Evolutionary conservation across 2,888 invertebrate species (phyloP).

Genomic region (Ennomos erosarius): DNA sequence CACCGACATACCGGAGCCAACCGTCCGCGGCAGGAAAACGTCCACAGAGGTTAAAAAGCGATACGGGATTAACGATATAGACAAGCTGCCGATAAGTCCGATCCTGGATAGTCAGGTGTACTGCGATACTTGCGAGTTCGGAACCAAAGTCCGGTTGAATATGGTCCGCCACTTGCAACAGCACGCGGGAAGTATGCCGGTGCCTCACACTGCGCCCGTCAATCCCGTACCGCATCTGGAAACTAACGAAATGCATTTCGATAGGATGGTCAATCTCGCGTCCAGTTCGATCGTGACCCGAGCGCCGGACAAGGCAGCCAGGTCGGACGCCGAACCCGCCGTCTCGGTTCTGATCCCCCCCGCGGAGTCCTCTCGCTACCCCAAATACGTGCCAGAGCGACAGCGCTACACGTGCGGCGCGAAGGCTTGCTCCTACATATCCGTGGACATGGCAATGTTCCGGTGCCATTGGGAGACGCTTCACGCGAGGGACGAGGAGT

Average conservation of each 20-base stretch:
- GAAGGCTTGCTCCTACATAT: slow-evolving; percentile 88
- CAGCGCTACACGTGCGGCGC: slow-evolving; percentile 90
- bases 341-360: slow-evolving; percentile 41
- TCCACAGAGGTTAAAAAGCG: slow-evolving; percentile 43
- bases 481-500: slow-evolving; percentile 86
- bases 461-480: slow-evolving; percentile 89
- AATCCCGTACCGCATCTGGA: slow-evolving; percentile 93
- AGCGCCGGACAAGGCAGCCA: slow-evolving; percentile 46
- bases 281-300: slow-evolving; percentile 62
- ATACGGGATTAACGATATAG: slow-evolving; percentile 86
- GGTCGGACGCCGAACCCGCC: slow-evolving; percentile 32
- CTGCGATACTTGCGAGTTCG: slow-evolving; percentile 89
- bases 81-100: slow-evolving; percentile 86
- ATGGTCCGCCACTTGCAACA: slow-evolving; percentile 88
- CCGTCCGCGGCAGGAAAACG: slow-evolving; percentile 3
- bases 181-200: slow-evolving; percentile 87
- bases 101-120: slow-evolving; percentile 86
- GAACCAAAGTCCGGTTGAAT: slow-evolving; percentile 89
- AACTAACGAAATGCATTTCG: slow-evolving; percentile 92
- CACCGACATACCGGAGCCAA: slow-evolving; percentile 42
- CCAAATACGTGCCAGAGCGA: slow-evolving; percentile 81
- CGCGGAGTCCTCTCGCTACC: slow-evolving; percentile 61
- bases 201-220: slow-evolving; percentile 89
- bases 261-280: slow-evolving; percentile 93
- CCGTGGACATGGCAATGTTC: slow-evolving; percentile 89